Percentiles rank a stretch among this genome's conserved stretches.
phyloP scores from a whole-genome alignment of 2,888 invertebrate genomes.

The Gisinianus flammeolus region DNA sequence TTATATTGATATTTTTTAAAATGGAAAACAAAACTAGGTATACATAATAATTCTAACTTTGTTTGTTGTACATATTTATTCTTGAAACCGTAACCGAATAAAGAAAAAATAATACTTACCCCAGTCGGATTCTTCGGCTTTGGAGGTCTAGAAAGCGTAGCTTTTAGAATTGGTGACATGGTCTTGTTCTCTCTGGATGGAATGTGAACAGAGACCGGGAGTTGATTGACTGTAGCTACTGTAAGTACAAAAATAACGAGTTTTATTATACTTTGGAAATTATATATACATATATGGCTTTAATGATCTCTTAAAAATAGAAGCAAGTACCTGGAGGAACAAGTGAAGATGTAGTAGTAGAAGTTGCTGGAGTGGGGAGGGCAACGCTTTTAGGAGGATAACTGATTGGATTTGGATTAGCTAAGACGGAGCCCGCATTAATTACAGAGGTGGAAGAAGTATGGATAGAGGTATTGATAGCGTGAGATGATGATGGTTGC shows the following conservation, averaged over 20 bases:
- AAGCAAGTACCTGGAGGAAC: neutral
- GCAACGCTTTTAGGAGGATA: neutral
- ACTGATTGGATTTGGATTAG: neutral
- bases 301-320: neutral
- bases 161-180: slow-evolving; percentile 81
- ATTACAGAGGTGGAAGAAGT: neutral
- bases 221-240: slow-evolving; percentile 52
- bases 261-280: neutral
- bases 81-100: too few relatives aligned
- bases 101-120: slow-evolving; percentile 55
- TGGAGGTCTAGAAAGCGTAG: slow-evolving; percentile 77
- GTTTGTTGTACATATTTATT: too few relatives aligned
- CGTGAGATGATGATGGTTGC: slow-evolving; percentile 62
- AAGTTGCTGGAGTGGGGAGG: neutral
- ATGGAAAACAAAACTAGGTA: too few relatives aligned
- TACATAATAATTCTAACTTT: too few relatives aligned
- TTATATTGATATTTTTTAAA: neutral
- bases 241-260: neutral
- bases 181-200: slow-evolving; percentile 55
- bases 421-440: neutral
- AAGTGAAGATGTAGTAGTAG: neutral
- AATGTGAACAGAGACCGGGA: slow-evolving; percentile 61
- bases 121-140: slow-evolving; percentile 52
- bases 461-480: neutral
- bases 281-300: neutral